A percentile compares a stretch with the other conserved stretches of the same genome.
These are phyloP conservation scores for Crotalus viridis DNA, from an alignment of 2,113 vertebrate species.

Conservation along the genomic window DNA sequence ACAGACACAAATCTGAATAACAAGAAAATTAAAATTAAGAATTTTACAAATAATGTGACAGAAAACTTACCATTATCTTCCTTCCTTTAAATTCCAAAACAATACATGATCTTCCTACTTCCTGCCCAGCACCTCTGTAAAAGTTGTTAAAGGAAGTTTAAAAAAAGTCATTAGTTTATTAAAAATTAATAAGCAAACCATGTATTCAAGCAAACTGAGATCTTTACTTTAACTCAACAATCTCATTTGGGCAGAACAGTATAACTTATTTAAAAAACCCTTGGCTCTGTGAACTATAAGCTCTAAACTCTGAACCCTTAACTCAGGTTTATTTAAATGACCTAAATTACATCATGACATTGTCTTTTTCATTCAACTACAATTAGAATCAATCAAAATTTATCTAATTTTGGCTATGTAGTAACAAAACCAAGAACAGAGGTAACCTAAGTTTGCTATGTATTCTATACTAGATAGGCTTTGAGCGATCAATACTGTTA, in stretches of 20 bases:
- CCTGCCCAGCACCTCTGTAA: slow-evolving; percentile 92
- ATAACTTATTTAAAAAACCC: neutral
- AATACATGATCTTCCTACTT: slow-evolving; percentile 96
- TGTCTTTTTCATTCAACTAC: neutral
- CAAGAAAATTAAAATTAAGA: fast-evolving
- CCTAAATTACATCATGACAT: neutral
- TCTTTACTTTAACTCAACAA: neutral
- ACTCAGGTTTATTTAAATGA: neutral
- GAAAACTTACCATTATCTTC: slow-evolving; percentile 90
- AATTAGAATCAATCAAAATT: neutral
- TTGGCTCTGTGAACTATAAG: neutral
- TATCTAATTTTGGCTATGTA: neutral
- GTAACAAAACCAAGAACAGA: neutral
- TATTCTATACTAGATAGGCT: neutral
- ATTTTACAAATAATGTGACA: neutral
- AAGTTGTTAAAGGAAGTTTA: slow-evolving; percentile 12
- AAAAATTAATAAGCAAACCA: fast-evolving
- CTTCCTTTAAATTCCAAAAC: slow-evolving; percentile 98
- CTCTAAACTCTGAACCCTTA: neutral
- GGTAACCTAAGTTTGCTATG: neutral
- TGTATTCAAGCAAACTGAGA: neutral
- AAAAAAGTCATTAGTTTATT: fast-evolving
- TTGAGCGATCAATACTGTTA: neutral
- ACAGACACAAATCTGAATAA: neutral
- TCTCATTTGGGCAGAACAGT: neutral